Base-by-base conservation (phyloP, 1,140 invertebrate species). In the Aphelinus atriplicis region DNA sequence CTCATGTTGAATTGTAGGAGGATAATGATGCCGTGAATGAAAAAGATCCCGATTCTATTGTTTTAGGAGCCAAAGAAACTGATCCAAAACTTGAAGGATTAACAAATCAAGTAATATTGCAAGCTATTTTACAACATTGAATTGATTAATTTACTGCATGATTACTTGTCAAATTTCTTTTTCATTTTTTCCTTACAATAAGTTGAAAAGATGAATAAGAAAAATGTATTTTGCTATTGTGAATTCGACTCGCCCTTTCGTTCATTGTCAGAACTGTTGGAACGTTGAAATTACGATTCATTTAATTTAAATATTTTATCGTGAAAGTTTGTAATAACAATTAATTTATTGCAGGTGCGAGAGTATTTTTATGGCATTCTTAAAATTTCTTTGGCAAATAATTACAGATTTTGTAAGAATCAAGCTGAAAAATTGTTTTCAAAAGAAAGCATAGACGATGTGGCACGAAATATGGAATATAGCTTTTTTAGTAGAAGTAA, bases 341-440 rank as follows among this genome's bases (percentile, higher is more conserved):
- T 26, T 26, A 26, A 26, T 26, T 26, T 26, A 26, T 26, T 26
- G 5, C n/a, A 67, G 65, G 3, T 67, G 1, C 5, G 65, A 56
- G 43, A 67, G 56, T 56, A 56, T 56, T 67, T 67, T 67, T 68
- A 58, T 58, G 10, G 26, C 48, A 68, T 58, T 48, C 48, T 58
- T 26, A 57, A 68, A 45, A 3, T 1, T 7, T n/a, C 56, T 58
- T 58, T 68, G 58, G 55, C 0, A 10, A 67, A 56, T 45, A 67
- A 67, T 42, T 67, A 26, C 3, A 46, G 56, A 43, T 7, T 26
- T 43, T 67, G 43, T 46, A 46, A 45, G 1, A 67, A 43, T 10
- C 26, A 46, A 55, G 26, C 1, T 10, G 26, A 26, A 26, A 26
- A 56, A 56, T 3, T 45, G 0, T 67, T 56, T 67, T 1, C 6